These are phyloP conservation scores for Drosophila affinis DNA, from an alignment of 2,888 invertebrate species.

Conservation along the genomic window DNA sequence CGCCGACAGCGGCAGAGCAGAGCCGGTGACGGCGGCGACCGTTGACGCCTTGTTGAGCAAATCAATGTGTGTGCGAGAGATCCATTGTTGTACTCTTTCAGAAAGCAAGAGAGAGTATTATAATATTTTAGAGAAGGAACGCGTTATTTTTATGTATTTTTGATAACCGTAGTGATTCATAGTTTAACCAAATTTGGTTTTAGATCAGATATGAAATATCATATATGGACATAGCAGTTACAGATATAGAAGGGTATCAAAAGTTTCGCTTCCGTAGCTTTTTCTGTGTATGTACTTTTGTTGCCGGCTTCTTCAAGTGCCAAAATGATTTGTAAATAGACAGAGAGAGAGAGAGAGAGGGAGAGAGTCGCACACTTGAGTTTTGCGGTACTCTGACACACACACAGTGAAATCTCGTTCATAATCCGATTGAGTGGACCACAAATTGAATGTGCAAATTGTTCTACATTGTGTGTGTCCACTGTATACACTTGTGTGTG, in stretches of 20 bases:
- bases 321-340: conserved; percentile 69
- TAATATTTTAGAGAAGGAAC: not conserved
- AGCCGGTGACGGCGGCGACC: conserved; percentile 2
- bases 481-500: not conserved
- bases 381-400: conserved; percentile 10
- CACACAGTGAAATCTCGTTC: conserved; percentile 26
- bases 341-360: conserved; percentile 28
- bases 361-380: conserved; percentile 32
- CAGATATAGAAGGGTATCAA: not conserved
- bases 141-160: not conserved
- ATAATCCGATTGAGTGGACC: conserved; percentile 2
- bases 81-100: conserved; percentile 13
- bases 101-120: not conserved
- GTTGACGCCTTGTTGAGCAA: conserved; percentile 27
- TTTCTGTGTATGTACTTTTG: conserved; percentile 19
- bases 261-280: not conserved
- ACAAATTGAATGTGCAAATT: not conserved
- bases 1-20: not conserved
- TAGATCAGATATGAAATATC: not conserved
- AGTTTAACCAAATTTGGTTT: not conserved
- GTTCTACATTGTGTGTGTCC: not conserved
- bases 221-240: not conserved
- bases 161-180: not conserved
- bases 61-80: conserved; percentile 8
- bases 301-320: conserved; percentile 43